These are phyloP conservation scores for Nyctalus aviator DNA, from an alignment of 2,797 vertebrate species.

Conservation along the genomic window DNA sequence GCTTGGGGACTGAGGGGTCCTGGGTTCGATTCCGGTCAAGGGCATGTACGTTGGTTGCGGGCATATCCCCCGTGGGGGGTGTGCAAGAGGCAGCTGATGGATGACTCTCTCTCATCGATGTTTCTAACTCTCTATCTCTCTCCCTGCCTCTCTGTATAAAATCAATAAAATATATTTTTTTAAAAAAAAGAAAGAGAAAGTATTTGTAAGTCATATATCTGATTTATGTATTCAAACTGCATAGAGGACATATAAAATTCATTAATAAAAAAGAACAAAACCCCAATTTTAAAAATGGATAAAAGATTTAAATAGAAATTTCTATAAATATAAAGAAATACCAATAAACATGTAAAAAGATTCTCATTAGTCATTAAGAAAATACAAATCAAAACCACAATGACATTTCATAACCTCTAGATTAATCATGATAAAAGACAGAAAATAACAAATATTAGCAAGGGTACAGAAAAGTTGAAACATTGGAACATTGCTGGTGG, in stretches of 20 bases:
- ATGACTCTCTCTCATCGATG: no score
- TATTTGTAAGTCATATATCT: not conserved
- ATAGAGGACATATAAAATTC: not conserved
- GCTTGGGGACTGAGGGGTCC: no score
- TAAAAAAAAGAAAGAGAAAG: no score
- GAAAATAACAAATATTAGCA: not conserved
- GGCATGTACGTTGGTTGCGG: no score
- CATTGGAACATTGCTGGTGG: not conserved
- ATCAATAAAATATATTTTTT: no score
- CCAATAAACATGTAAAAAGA: not conserved
- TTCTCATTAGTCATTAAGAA: conserved; percentile 14
- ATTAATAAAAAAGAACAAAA: conserved; percentile 46
- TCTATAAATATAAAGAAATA: conserved; percentile 7
- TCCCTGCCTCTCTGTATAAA: no score
- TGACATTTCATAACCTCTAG: not conserved
- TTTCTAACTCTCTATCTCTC: no score
- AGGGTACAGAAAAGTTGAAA: not conserved
- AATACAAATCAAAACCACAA: not conserved
- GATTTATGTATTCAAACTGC: conserved; percentile 21
- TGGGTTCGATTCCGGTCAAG: no score
- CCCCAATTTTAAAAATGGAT: not conserved
- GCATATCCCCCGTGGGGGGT: no score
- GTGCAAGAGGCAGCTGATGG: no score
- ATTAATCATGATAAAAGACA: not conserved
- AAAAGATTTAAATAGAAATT: conserved; percentile 36